Evolutionary conservation across 2,888 invertebrate genomes (phyloP).

Genomic region (Heliconius hortense): DNA sequence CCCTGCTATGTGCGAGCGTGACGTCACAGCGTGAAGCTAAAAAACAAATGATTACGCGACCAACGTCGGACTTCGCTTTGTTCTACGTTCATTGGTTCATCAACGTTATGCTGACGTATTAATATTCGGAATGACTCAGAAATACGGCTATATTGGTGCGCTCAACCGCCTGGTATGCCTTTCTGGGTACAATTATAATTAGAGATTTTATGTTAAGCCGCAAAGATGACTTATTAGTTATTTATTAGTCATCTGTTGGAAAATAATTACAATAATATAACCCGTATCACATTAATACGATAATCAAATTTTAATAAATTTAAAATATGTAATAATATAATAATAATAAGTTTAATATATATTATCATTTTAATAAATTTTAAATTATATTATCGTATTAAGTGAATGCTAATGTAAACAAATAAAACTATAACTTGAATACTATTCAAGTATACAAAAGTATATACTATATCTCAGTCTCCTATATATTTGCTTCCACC

Average conservation of each 20-base stretch:
- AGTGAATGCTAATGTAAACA: too few species aligned
- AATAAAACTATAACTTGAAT: too few species aligned
- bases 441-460: too few species aligned
- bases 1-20: too few species aligned
- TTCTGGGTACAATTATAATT: constrained; percentile 9
- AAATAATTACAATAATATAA: not conserved
- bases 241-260: not conserved
- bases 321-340: too few species aligned
- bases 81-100: constrained; percentile 45
- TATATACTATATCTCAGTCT: too few species aligned
- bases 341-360: too few species aligned
- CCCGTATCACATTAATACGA: not conserved
- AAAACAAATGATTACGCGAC: constrained; percentile 51
- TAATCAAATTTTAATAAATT: not conserved
- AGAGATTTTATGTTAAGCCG: not conserved
- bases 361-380: too few species aligned
- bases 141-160: constrained; percentile 14
- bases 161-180: not conserved
- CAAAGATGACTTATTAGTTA: not conserved
- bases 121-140: constrained; percentile 24
- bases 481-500: too few species aligned
- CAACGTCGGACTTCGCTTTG: constrained; percentile 45
- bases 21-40: too few species aligned
- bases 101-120: constrained; percentile 36
- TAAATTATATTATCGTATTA: too few species aligned